Percentiles rank a stretch among this genome's conserved stretches.
Evolutionary conservation across 1,140 invertebrate genomes (phyloP).

Genomic region (Tribolium madens): DNA sequence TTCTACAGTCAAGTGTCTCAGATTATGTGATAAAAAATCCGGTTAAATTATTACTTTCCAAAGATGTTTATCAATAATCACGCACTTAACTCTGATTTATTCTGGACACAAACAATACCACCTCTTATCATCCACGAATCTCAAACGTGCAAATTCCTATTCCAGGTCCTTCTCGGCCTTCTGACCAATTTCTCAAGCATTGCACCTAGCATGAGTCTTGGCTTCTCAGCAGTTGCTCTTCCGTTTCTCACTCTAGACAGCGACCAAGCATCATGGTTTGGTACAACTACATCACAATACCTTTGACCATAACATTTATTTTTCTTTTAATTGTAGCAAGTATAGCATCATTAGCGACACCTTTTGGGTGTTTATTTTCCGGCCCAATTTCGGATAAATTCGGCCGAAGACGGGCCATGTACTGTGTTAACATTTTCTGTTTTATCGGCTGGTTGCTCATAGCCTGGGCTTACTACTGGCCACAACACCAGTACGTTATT

Average conservation of each 20-base stretch:
- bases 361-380: slow-evolving; percentile 68
- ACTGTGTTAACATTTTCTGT: slow-evolving; percentile 69
- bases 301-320: neutral
- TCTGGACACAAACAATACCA: neutral
- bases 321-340: slow-evolving; percentile 65
- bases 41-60: neutral
- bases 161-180: slow-evolving; percentile 57
- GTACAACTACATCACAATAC: slow-evolving; percentile 60
- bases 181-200: slow-evolving; percentile 67
- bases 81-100: neutral
- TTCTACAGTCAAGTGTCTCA: too few species aligned
- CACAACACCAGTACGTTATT: slow-evolving; percentile 64
- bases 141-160: slow-evolving; percentile 33
- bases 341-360: slow-evolving; percentile 67
- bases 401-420: slow-evolving; percentile 71
- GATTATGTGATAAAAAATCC: too few species aligned
- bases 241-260: slow-evolving; percentile 64
- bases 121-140: neutral
- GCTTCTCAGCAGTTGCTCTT: slow-evolving; percentile 68
- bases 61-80: neutral
- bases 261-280: slow-evolving; percentile 69
- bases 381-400: slow-evolving; percentile 71
- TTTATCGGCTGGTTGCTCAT: slow-evolving; percentile 72
- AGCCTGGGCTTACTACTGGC: slow-evolving; percentile 58
- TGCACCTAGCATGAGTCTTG: slow-evolving; percentile 67